Evolutionary conservation across 2,888 invertebrate species (phyloP), one percentile per base, ranked within the genome.

Genomic region (Sphinx pinastri): DNA sequence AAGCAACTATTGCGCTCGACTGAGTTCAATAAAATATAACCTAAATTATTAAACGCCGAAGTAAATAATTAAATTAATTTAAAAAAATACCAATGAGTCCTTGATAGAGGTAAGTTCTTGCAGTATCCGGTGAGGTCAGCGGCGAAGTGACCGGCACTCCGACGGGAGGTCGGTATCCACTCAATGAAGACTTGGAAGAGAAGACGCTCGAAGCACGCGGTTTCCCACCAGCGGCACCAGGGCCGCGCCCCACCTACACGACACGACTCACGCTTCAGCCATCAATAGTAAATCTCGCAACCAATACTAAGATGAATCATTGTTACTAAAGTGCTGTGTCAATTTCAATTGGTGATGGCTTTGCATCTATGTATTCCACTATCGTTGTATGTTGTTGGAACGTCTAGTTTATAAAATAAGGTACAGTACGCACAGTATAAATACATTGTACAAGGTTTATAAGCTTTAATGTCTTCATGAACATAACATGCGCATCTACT

Each of bases 21-120:
- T 38, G 38, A 38, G 38, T 38, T 38, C 5, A 38, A 2, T 38
- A 38, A 38, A 38, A 38, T 25, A 25, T 25, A 38, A 38, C 38
- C 38, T 38, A 38, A 7, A 38, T 38, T 38, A 38, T 38, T 2
- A 38, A 38, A 38, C 4, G 8, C 38, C 4, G n/a, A 59, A 68
- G 19, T 58, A 58, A 58, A 72, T 55, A 54, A 19, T n/a, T 25
- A 51, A 60, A 66, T 38, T 49, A 11, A 59, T 8, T 16, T 68
- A n/a, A 54, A 16, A 10, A 16, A 25, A 57, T 58, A 83, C 96
- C 96, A 76, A 96, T 89, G 69, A 96, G 91, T 83, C 98, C 98
- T 92, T 99, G 99, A 87, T 98, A 99, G 11, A 99, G 93, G 86
- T 99, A 99, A 0, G 98, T 98, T 75, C 99, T 95, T 0, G 97